Evolutionary conservation across 2,888 invertebrate species (phyloP).

Genomic region (Mylabris sibirica): DNA sequence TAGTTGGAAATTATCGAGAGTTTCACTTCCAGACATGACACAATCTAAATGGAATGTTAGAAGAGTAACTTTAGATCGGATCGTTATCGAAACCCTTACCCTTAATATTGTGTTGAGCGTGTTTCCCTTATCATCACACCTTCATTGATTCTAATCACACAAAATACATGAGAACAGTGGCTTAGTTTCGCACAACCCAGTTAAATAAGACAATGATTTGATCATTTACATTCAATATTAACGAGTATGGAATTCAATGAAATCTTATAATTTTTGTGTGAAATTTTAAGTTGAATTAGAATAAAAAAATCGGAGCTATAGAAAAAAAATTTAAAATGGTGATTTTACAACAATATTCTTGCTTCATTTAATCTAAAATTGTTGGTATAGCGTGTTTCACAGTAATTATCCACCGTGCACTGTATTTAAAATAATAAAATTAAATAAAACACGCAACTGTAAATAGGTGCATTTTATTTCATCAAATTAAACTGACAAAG

Average conservation of each 20-base stretch:
- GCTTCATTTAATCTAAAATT: conserved; percentile 21
- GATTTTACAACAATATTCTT: neutral
- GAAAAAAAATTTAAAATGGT: no score
- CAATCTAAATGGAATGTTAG: neutral
- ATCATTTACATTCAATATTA: neutral
- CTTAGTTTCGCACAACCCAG: neutral
- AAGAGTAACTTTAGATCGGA: neutral
- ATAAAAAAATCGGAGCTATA: no score
- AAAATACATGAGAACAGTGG: neutral
- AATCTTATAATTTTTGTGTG: no score
- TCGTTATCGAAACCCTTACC: neutral
- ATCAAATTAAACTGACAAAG: neutral
- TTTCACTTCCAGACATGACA: neutral
- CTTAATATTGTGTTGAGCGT: conserved; percentile 4
- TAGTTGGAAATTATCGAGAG: neutral
- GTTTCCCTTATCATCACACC: conserved; percentile 4
- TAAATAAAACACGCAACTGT: conserved; percentile 18
- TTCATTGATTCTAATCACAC: conserved; percentile 6
- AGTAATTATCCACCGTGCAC: conserved; percentile 19
- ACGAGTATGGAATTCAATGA: neutral
- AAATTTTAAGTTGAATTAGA: no score
- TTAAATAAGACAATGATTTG: neutral
- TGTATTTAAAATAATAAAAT: conserved; percentile 11
- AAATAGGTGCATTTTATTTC: conserved; percentile 10
- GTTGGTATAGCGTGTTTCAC: conserved; percentile 20